Conservation (phyloP, 2,113 vertebrate species). For the Rhagologus leucostigma region DNA sequence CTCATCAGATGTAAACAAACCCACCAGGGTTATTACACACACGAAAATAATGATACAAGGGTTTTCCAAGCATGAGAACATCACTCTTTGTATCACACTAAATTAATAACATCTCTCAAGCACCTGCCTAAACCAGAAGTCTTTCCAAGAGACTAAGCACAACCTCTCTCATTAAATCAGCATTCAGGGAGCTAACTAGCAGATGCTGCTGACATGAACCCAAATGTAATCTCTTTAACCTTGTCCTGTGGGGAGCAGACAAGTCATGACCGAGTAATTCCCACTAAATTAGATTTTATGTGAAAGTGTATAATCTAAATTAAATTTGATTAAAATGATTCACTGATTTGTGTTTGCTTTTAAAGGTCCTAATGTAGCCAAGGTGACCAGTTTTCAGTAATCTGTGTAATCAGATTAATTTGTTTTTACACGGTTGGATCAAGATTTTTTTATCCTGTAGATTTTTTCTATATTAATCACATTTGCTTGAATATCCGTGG, state of each 20-base stretch:
- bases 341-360: conserved; percentile 67
- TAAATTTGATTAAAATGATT: conserved; percentile 74
- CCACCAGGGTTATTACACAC: neutral
- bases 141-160: conserved; percentile 78
- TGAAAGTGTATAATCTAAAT: conserved; percentile 76
- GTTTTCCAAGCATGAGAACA: neutral
- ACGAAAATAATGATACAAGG: neutral
- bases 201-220: conserved; percentile 85
- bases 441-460: neutral
- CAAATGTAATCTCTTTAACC: conserved; percentile 94
- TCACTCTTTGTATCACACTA: neutral
- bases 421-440: conserved; percentile 4
- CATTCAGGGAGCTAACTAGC: conserved; percentile 76
- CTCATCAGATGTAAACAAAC: neutral
- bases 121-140: conserved; percentile 75
- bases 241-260: conserved; percentile 78
- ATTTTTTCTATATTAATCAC: neutral
- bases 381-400: conserved; percentile 18
- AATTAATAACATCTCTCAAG: conserved; percentile 70
- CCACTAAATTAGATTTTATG: conserved; percentile 80
- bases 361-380: conserved; percentile 37
- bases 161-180: conserved; percentile 86
- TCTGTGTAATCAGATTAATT: neutral
- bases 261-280: conserved; percentile 83
- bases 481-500: neutral